These are phyloP conservation scores for Sebastes hubbsi DNA, from an alignment of 2,797 vertebrate species.

Conservation along the genomic window DNA sequence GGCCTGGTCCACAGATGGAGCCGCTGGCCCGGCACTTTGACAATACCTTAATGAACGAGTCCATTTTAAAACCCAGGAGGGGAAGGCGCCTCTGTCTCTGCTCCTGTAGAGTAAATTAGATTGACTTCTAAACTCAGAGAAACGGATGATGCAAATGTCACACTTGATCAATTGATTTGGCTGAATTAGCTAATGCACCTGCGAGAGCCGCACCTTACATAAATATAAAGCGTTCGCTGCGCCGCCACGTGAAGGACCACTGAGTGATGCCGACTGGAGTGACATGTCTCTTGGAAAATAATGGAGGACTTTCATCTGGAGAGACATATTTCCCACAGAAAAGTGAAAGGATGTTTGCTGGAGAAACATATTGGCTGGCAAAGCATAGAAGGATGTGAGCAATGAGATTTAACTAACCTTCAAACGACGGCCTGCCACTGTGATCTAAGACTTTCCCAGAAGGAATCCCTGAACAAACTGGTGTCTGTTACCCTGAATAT, in stretches of 20 bases:
- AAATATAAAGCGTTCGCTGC: conserved; percentile 34
- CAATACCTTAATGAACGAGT: conserved; percentile 53
- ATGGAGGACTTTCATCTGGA: conserved; percentile 12
- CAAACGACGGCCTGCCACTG: conserved; percentile 10
- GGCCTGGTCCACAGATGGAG: conserved; percentile 15
- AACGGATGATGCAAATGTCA: conserved; percentile 65
- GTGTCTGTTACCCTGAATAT: conserved; percentile 26
- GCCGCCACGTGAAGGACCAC: background rate
- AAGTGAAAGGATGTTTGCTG: conserved; percentile 6
- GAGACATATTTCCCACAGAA: conserved; percentile 24
- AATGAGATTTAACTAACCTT: conserved; percentile 48
- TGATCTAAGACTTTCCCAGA: conserved; percentile 23
- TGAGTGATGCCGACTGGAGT: conserved; percentile 16
- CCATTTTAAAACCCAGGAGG: conserved; percentile 33
- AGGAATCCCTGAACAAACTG: conserved; percentile 27
- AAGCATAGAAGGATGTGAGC: conserved; percentile 22
- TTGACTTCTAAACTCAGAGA: conserved; percentile 62
- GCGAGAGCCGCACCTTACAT: conserved; percentile 27
- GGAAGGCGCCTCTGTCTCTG: conserved; percentile 11
- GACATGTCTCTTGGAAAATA: conserved; percentile 18
- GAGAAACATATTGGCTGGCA: conserved; percentile 23
- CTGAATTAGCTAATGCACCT: conserved; percentile 72
- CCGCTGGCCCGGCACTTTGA: conserved; percentile 16
- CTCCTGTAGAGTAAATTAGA: conserved; percentile 54
- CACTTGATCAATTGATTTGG: conserved; percentile 64